A percentile compares a stretch with the other conserved stretches of the same genome.
Conservation (phyloP, 2,113 vertebrate species). For the Electrona antarctica region DNA sequence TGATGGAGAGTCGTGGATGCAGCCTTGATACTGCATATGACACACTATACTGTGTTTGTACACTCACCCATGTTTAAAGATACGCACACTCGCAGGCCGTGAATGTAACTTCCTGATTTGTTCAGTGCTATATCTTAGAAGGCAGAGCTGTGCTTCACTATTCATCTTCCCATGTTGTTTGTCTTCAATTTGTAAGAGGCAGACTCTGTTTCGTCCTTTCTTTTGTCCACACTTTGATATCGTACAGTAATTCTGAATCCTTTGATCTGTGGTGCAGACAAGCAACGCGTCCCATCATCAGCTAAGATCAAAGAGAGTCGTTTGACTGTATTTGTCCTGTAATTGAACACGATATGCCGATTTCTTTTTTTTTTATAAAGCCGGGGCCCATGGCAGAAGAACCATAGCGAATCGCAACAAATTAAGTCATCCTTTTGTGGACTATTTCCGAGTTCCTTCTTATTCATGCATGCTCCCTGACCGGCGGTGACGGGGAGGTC, state of each 20-base stretch:
- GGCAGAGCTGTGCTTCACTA: background rate
- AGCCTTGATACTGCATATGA: constrained; percentile 51
- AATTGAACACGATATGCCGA: constrained; percentile 82
- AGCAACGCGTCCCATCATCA: constrained; percentile 18
- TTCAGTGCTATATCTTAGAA: constrained; percentile 30
- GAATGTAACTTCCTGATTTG: constrained; percentile 14
- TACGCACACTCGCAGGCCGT: constrained; percentile 31
- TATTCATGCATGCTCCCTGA: constrained; percentile 75
- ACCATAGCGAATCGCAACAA: constrained; percentile 74
- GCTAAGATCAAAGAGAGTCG: constrained; percentile 17
- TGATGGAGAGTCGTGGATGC: constrained; percentile 26
- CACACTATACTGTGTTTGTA: constrained; percentile 34
- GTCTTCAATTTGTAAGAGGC: constrained; percentile 22
- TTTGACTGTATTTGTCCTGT: constrained; percentile 73
- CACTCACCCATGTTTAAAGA: constrained; percentile 35
- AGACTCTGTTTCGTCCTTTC: constrained; percentile 5
- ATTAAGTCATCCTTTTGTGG: constrained; percentile 76
- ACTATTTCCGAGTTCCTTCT: constrained; percentile 76
- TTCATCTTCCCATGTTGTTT: constrained; percentile 8
- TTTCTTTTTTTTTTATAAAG: too few species aligned
- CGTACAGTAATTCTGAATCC: constrained; percentile 24
- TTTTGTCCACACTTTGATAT: constrained; percentile 27
- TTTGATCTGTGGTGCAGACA: constrained; percentile 12
- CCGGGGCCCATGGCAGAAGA: constrained; percentile 70
- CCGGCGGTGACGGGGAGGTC: constrained; percentile 1